phyloP scores from a whole-genome alignment of 1,140 invertebrate genomes.

The Megalopta genalis region DNA sequence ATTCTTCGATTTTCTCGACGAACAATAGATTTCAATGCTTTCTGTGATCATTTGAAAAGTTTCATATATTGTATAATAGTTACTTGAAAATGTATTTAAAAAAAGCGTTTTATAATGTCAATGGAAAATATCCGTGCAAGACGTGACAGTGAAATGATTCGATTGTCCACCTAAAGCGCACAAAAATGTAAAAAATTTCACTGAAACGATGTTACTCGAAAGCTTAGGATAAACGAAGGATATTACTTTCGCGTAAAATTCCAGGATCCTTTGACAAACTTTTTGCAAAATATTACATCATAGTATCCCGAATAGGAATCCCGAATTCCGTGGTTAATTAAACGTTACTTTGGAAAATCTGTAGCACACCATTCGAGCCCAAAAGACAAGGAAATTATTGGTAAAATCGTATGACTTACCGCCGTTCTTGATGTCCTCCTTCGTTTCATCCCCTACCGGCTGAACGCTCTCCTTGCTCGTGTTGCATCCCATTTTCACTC shows the following conservation, averaged over 20 bases:
- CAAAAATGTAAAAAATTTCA: not conserved
- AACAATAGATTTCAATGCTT: too few species aligned
- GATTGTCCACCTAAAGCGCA: not conserved
- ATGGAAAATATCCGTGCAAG: not conserved
- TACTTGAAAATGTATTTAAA: too few species aligned
- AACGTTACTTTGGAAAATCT: too few species aligned
- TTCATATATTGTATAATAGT: too few species aligned
- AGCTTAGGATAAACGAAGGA: not conserved
- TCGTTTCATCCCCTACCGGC: slow-evolving; percentile 75
- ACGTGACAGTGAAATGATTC: too few species aligned
- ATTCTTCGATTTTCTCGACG: too few species aligned
- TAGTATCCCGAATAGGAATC: too few species aligned
- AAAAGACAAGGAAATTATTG: not conserved
- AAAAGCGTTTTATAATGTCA: not conserved
- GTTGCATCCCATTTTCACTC: slow-evolving; percentile 75
- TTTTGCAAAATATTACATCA: too few species aligned
- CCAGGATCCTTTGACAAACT: too few species aligned
- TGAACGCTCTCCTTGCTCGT: slow-evolving; percentile 78
- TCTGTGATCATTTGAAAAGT: too few species aligned
- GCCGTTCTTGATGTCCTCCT: slow-evolving; percentile 75
- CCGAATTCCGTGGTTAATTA: too few species aligned
- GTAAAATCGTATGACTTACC: slow-evolving; percentile 64
- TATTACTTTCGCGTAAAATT: not conserved
- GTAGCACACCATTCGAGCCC: too few species aligned
- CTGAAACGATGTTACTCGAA: not conserved